A percentile compares a stretch with the other conserved stretches of the same genome.
Evolutionary conservation across 2,888 invertebrate species (phyloP).

Genomic region (Nephrotoma appendiculata): DNA sequence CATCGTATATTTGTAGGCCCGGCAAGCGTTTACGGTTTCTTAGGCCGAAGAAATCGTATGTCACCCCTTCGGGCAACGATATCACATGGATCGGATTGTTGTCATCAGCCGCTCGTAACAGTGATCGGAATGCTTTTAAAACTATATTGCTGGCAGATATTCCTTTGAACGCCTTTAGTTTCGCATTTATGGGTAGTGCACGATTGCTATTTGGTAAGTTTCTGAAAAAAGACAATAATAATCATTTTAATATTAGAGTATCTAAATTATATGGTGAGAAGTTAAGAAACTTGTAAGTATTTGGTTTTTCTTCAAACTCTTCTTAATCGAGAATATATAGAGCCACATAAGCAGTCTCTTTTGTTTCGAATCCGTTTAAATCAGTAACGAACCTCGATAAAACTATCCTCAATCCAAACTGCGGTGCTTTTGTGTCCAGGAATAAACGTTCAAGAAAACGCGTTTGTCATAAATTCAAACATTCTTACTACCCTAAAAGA

Average conservation of each 20-base stretch:
- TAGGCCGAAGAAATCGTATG: conserved; percentile 24
- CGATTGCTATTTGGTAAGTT: background rate
- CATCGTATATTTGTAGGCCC: conserved; percentile 26
- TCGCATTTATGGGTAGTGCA: conserved; percentile 19
- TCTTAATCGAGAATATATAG: no score
- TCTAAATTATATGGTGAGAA: no score
- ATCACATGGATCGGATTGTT: conserved; percentile 25
- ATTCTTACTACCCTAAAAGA: no score
- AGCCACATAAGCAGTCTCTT: no score
- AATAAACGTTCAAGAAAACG: no score
- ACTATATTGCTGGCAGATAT: conserved; percentile 26
- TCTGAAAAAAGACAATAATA: background rate
- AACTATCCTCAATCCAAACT: no score
- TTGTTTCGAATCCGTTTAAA: no score
- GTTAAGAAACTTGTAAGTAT: no score
- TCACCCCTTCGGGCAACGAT: conserved; percentile 22
- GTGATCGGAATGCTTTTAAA: conserved; percentile 23
- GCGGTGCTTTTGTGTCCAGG: no score
- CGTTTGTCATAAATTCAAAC: no score
- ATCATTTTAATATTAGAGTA: background rate
- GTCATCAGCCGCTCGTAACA: conserved; percentile 24
- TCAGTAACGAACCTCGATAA: no score
- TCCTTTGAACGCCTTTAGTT: conserved; percentile 25
- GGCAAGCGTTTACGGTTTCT: conserved; percentile 24
- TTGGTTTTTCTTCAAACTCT: no score